Base-by-base conservation (phyloP, 2,797 vertebrate genomes). In the Sebastes trivittatus region DNA sequence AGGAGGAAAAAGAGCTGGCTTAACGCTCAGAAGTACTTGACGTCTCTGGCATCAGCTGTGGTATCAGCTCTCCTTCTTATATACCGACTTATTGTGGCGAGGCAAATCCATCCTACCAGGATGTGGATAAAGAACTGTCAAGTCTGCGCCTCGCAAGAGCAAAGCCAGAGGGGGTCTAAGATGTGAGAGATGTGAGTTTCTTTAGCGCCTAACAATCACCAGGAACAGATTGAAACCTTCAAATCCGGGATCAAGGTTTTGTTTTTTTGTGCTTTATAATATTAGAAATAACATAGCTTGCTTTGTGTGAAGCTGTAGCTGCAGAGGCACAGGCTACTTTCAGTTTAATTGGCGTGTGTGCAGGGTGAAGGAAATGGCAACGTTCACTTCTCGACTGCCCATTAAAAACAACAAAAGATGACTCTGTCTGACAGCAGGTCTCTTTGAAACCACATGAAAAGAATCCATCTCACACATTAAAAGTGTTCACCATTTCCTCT, bases 371-470 rank as follows among this genome's bases (percentile, higher is more conserved):
- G 54, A 69, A 86, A 58, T 13, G n/a, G 59, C 22, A 68, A 18
- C 32, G 13, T 61, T 78, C 80, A 67, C 56, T 66, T 38, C 4
- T 5, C 67, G 63, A 74, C 75, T 69, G 16, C 27, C 77, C 68
- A 77, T 86, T 72, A 77, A 84, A 79, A 52, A 72, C 60, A 34
- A 82, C 59, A 73, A 65, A 80, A 74, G 27, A 25, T 30, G 60
- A 11, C 23, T 58, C 7, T 66, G 56, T 77, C 64, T 78, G 68
- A 75, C 75, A 60, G 55, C 55, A 70, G 62, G 34, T 61, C 11
- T 72, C 70, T 82, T 83, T 81, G 77, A 90, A 84, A 84, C 14
- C 70, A 76, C 7, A 86, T 87, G 52, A 88, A 86, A 86, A 74
- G 23, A 71, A 74, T 77, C 64, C 27, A 27, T 66, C 23, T 10